Percentiles rank a stretch among this genome's conserved stretches.
Evolutionary conservation across 2,797 vertebrate species (phyloP).

Genomic region (Phrynocephalus guinanensis): DNA sequence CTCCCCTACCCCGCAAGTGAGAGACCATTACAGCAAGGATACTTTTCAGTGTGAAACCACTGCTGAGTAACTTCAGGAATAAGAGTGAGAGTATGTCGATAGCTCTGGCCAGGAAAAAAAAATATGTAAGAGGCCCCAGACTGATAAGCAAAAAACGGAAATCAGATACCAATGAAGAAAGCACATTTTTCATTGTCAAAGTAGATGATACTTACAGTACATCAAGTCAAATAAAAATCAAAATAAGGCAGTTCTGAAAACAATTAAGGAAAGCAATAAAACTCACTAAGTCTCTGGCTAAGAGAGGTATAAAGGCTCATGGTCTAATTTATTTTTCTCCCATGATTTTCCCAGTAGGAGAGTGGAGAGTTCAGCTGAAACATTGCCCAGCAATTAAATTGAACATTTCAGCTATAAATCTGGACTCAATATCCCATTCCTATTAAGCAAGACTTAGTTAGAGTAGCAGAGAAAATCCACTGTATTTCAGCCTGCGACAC

Average conservation of each 20-base stretch:
- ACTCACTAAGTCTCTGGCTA: conserved; percentile 32
- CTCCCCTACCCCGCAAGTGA: neutral
- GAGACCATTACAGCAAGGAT: conserved; percentile 27
- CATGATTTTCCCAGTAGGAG: conserved; percentile 47
- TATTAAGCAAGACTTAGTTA: conserved; percentile 30
- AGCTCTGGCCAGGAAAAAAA: conserved; percentile 15
- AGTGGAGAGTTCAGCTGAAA: conserved; percentile 46
- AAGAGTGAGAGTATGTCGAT: conserved; percentile 20
- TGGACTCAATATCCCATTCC: conserved; percentile 30
- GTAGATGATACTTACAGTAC: conserved; percentile 11
- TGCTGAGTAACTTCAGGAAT: conserved; percentile 26
- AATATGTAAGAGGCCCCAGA: neutral
- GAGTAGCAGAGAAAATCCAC: conserved; percentile 27
- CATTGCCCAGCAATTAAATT: conserved; percentile 37
- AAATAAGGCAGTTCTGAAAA: conserved; percentile 45
- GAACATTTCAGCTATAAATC: conserved; percentile 38
- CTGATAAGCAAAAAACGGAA: conserved; percentile 34
- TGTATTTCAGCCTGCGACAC: neutral
- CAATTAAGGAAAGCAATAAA: conserved; percentile 40
- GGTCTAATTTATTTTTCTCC: conserved; percentile 46
- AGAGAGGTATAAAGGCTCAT: conserved; percentile 30
- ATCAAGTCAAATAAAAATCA: conserved; percentile 37
- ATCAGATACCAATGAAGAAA: conserved; percentile 35
- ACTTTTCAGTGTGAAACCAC: conserved; percentile 37
- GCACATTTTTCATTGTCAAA: conserved; percentile 45